Base-by-base conservation (phyloP, 1,140 invertebrate species). In the Drosophila takahashii region DNA sequence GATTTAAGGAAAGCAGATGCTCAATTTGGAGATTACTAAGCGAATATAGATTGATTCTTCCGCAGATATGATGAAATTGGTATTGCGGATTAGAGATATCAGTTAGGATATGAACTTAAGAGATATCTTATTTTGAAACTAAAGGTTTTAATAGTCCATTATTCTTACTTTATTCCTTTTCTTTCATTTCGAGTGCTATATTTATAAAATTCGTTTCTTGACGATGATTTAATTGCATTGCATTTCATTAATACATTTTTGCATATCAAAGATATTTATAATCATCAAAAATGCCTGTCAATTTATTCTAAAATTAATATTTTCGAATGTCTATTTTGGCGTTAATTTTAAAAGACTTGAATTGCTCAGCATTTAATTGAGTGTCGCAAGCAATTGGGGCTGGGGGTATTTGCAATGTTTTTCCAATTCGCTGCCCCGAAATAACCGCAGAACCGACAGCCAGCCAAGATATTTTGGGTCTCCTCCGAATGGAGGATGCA, bases 311-410 rank as follows among this genome's bases (percentile, higher is more conserved):
- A 58, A 67, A 52, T 44, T 18, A 56, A 15, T 4, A 50, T 47
- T 44, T 15, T 18, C n/a, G 48, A 76, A 62, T 78, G 22, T 7
- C 27, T 45, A 34, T 44, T 34, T 69, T 36, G 34, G 18, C 27
- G 36, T 32, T 69, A 53, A 69, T 67, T 45, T 45, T 9, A 1
- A 4, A 16, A 37, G 36, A 69, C 29, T 41, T 57, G 8, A 65
- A 47, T 51, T 60, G 36, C 45, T 62, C 22, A 15, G 42, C 73
- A 60, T 72, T 58, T 58, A 87, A 87, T 87, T 76, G 62, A 86
- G 74, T 69, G 81, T 83, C 75, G 41, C 44, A 56, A 47, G 78
- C 81, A 86, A 78, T 85, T 85, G 65, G 18, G 44, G 60, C 22
- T 67, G 6, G 16, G 16, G 16, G 22, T 27, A 60, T 76, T 69